Percentiles rank a stretch among this genome's conserved stretches.
These are phyloP conservation scores for Aethina tumida DNA, from an alignment of 1,140 invertebrate genomes.

Conservation along the genomic window DNA sequence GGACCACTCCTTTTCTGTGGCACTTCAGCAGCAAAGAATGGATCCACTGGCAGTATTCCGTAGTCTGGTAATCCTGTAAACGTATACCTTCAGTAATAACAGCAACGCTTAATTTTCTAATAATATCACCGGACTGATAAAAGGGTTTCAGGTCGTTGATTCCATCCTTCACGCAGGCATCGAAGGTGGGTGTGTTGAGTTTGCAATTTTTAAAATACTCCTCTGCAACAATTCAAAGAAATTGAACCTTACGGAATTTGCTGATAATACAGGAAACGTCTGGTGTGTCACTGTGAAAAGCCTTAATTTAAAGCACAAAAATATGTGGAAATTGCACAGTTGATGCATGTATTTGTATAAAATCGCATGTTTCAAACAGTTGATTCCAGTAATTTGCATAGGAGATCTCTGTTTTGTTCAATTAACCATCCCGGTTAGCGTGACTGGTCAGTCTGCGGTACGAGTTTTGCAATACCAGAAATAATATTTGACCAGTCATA, in stretches of 20 bases:
- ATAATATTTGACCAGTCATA: too few species aligned
- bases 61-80: conserved; percentile 56
- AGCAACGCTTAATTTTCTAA: not conserved
- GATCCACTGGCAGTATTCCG: conserved; percentile 64
- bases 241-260: conserved; percentile 1
- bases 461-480: too few species aligned
- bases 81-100: not conserved
- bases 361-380: too few species aligned
- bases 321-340: too few species aligned
- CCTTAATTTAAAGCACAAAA: too few species aligned
- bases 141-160: conserved; percentile 60
- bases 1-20: conserved; percentile 48
- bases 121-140: conserved; percentile 55
- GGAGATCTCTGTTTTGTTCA: too few species aligned
- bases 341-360: too few species aligned
- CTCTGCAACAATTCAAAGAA: conserved; percentile 17
- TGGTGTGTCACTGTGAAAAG: too few species aligned
- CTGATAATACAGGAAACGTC: too few species aligned
- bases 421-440: too few species aligned
- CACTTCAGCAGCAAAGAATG: conserved; percentile 59
- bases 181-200: conserved; percentile 48
- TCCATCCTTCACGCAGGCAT: conserved; percentile 58
- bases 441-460: too few species aligned
- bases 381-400: too few species aligned
- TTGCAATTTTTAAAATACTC: conserved; percentile 48